These are phyloP conservation scores for Arrhamphus sclerolepis DNA, from an alignment of 2,797 vertebrate species.

Conservation along the genomic window DNA sequence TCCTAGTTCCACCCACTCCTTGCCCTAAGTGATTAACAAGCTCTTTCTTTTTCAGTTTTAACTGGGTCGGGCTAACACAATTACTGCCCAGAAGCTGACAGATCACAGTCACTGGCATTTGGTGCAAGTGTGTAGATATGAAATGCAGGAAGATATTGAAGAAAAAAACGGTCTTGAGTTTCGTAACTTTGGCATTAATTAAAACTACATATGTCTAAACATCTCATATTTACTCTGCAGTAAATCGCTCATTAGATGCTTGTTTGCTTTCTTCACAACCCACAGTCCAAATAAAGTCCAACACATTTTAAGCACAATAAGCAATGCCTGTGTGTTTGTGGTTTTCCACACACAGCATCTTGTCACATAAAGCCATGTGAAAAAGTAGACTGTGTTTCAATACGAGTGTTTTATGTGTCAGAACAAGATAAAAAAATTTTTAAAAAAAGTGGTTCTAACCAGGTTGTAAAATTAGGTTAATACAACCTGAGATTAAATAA, in stretches of 20 bases:
- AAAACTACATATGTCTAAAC: not conserved
- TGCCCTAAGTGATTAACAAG: slow-evolving; percentile 65
- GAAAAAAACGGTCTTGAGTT: slow-evolving; percentile 4
- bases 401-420: too few relatives aligned
- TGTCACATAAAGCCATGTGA: too few relatives aligned
- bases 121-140: slow-evolving; percentile 24
- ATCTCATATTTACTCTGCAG: slow-evolving; percentile 1
- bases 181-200: slow-evolving; percentile 6
- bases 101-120: slow-evolving; percentile 42
- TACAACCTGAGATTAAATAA: too few relatives aligned
- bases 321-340: too few relatives aligned
- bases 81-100: slow-evolving; percentile 54
- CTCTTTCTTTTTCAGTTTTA: slow-evolving; percentile 14
- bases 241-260: slow-evolving; percentile 14
- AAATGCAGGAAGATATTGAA: slow-evolving; percentile 23
- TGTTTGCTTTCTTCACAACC: not conserved
- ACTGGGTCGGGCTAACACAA: slow-evolving; percentile 53
- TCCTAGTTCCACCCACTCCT: slow-evolving; percentile 63
- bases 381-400: too few relatives aligned
- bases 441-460: too few relatives aligned
- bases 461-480: too few relatives aligned
- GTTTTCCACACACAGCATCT: too few relatives aligned
- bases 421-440: too few relatives aligned
- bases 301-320: too few relatives aligned
- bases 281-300: too few relatives aligned